A percentile compares a stretch with the other conserved stretches of the same genome.
Evolutionary conservation across 1,140 invertebrate genomes (phyloP).

Genomic region (Lysiphlebus fabarum): DNA sequence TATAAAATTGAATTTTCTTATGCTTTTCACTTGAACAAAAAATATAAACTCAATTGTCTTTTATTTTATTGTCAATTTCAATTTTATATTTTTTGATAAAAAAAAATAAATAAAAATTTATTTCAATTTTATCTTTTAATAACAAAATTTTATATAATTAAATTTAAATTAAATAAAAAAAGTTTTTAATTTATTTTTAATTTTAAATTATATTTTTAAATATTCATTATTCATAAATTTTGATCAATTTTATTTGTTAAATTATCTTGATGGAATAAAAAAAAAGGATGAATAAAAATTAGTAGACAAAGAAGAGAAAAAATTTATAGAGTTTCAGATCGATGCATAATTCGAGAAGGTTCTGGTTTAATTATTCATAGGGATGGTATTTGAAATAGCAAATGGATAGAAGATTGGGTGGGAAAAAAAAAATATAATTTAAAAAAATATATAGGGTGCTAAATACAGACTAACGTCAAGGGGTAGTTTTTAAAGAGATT

Average conservation of each 20-base stretch:
- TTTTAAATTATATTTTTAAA: no score
- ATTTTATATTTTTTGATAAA: background rate
- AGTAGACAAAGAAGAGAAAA: no score
- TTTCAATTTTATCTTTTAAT: no score
- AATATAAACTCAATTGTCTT: no score
- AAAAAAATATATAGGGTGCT: background rate
- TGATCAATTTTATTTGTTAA: constrained; percentile 5
- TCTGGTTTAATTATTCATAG: constrained; percentile 22
- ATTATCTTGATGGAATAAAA: background rate
- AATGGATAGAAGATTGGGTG: background rate
- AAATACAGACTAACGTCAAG: background rate
- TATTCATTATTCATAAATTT: constrained; percentile 18
- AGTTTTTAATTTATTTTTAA: no score
- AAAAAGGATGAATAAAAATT: no score
- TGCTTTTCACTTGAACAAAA: no score
- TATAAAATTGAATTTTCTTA: no score
- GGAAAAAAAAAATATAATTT: background rate
- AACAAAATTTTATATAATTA: no score
- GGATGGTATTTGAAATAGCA: constrained; percentile 10
- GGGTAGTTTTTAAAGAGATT: background rate
- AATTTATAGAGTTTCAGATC: constrained; percentile 3
- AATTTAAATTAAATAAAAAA: no score
- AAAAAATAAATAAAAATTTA: background rate
- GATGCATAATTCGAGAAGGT: constrained; percentile 20
- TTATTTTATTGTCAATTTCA: no score